Evolutionary conservation across 1,140 invertebrate species (phyloP), one percentile per base, ranked within the genome.

Genomic region (Melitaea cinxia): DNA sequence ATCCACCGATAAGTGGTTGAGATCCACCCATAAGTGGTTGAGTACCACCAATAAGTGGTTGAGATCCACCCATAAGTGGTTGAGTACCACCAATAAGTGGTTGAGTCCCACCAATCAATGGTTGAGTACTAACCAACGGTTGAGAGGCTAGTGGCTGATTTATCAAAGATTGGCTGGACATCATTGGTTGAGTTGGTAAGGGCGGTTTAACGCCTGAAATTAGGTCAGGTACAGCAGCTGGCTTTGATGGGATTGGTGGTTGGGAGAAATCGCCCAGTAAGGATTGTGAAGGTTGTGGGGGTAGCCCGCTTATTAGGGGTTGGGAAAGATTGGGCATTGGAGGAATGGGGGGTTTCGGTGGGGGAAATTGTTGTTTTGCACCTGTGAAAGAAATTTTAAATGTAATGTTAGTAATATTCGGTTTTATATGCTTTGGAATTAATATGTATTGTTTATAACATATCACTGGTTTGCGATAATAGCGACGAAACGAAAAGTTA

Each of bases 131-230:
- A 7, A 58, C 55, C 23, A 70, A 37, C 0, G 70, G 62, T 39
- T 33, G 70, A n/a, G 71, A 35, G 66, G 77, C 35, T 37, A 65
- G 26, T 0, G 49, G 39, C 54, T 75, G 71, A 59, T 62, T 69
- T 74, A 77, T 42, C 33, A 72, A 28, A 12, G 73, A 62, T 28
- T 58, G 60, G 15, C 37, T 68, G 12, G 60, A 58, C 9, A 68
- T 62, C 15, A 72, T 42, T 10, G 67, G 70, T 63, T 72, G 73
- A 5, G 67, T 24, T 33, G 79, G 67, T 53, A 75, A 67, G 1
- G 64, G 14, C 19, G 83, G 82, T 80, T 89, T 89, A 0, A 87
- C 84, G 0, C 85, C 87, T 4, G 87, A 88, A 19, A 89, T 89
- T 4, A 89, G 47, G 62, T 89, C 87, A 0, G 86, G 86, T 4